These are phyloP conservation scores for Ormia ochracea DNA, from an alignment of 2,888 invertebrate species.

Conservation along the genomic window DNA sequence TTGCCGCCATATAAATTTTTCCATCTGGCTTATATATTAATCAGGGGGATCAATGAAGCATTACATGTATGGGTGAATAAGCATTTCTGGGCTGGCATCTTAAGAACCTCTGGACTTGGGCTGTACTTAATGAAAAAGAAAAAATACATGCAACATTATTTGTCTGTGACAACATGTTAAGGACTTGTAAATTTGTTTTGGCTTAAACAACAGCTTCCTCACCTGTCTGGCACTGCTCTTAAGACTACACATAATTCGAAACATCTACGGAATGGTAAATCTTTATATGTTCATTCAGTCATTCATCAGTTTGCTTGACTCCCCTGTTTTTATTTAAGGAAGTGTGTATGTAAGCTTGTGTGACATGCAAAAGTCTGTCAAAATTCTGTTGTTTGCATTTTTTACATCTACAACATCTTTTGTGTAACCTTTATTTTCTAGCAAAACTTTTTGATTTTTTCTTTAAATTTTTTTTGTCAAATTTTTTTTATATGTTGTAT, in stretches of 20 bases:
- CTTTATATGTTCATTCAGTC: conserved; percentile 26
- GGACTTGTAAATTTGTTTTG: conserved; percentile 58
- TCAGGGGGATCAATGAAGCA: too few species aligned
- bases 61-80: too few species aligned
- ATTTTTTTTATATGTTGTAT: background rate
- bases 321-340: background rate
- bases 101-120: conserved; percentile 10
- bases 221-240: conserved; percentile 49
- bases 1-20: too few species aligned
- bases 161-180: conserved; percentile 59
- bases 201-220: conserved; percentile 53
- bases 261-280: conserved; percentile 48
- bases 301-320: conserved; percentile 17
- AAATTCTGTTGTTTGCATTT: conserved; percentile 30
- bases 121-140: background rate
- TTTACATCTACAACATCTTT: conserved; percentile 37
- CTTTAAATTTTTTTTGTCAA: conserved; percentile 18
- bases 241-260: conserved; percentile 44
- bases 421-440: conserved; percentile 56
- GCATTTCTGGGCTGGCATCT: background rate
- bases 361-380: conserved; percentile 32
- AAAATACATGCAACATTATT: conserved; percentile 36
- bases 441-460: background rate
- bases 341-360: background rate
- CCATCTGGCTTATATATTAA: too few species aligned